Evolutionary conservation across 2,888 invertebrate species (phyloP).

Genomic region (Venusia cambrica): DNA sequence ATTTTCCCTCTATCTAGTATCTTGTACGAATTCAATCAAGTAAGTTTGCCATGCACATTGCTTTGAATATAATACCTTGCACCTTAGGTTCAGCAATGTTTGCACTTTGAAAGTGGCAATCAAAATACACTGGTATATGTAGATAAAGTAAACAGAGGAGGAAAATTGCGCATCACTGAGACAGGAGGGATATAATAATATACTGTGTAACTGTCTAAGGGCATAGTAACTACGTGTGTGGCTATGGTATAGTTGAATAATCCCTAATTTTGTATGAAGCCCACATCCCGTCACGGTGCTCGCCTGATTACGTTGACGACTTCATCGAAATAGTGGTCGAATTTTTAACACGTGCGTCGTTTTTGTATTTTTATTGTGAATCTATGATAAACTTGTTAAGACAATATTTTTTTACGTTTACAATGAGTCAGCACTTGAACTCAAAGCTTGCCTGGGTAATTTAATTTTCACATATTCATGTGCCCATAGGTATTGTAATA

Average conservation of each 20-base stretch:
- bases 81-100: neutral
- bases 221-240: slow-evolving; percentile 7
- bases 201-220: slow-evolving; percentile 4
- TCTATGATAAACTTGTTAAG: slow-evolving; percentile 6
- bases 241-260: slow-evolving; percentile 47
- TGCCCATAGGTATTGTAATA: no score
- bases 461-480: no score
- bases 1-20: no score
- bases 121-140: slow-evolving; percentile 20
- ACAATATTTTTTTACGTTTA: no score
- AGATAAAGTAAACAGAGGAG: slow-evolving; percentile 38
- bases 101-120: slow-evolving; percentile 13
- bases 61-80: no score
- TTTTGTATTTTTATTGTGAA: slow-evolving; percentile 19
- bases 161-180: slow-evolving; percentile 47
- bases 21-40: no score
- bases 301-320: slow-evolving; percentile 50
- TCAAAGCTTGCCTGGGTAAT: no score
- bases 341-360: slow-evolving; percentile 20
- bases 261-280: slow-evolving; percentile 74
- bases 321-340: slow-evolving; percentile 32
- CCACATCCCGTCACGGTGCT: slow-evolving; percentile 55
- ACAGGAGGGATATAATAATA: slow-evolving; percentile 9
- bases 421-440: no score
- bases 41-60: no score